Base-by-base conservation (phyloP, 2,797 vertebrate species). In the Intellagama lesueurii region DNA sequence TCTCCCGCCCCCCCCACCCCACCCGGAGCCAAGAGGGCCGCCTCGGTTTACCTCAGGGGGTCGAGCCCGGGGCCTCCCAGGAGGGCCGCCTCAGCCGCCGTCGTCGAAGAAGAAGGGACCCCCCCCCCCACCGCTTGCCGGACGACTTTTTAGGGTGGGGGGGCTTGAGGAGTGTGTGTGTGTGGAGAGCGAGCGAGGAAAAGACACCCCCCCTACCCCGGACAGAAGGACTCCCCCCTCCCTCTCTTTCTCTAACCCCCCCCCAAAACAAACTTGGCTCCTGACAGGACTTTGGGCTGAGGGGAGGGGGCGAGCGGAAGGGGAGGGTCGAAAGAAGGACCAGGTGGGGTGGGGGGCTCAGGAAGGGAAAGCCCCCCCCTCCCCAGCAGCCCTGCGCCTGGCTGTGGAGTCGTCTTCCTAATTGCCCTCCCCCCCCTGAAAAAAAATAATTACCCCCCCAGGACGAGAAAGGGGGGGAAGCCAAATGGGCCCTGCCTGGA, bases 401-500 rank as follows among this genome's bases (percentile, higher is more conserved):
- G 52, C 78, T 56, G 72, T 76, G 77, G 40, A 70, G 90, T 40
- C 22, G 70, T 17, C 49, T 14, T 56, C 14, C 9, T 56, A 56
- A 0, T 56, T 56, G 52, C 9, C 52, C 52, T 12, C 52, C 52
- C 9, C 52, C 52, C 52, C 1, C 9, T 1, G 3, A 40, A 40
- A 40, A 40, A 40, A 40, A 40, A 40, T 40, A 40, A 40, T 40
- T 40, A 40, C 40, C 40, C 40, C 40, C 3, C n/a, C 49, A 70
- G 84, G 79, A 77, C 24, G 85, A 47, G 32, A n/a, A 81, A 75
- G 72, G 4, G 66, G 19, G n/a, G 86, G 26, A 87, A 35, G 44
- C 81, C 75, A 3, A 19, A 60, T 49, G 84, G 83, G 75, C 70
- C 83, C 91, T 87, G 87, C 40, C 88, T 30, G 56, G 32, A 14